Evolutionary conservation across 2,888 invertebrate species (phyloP).

Genomic region (Limnephilus rhombicus): DNA sequence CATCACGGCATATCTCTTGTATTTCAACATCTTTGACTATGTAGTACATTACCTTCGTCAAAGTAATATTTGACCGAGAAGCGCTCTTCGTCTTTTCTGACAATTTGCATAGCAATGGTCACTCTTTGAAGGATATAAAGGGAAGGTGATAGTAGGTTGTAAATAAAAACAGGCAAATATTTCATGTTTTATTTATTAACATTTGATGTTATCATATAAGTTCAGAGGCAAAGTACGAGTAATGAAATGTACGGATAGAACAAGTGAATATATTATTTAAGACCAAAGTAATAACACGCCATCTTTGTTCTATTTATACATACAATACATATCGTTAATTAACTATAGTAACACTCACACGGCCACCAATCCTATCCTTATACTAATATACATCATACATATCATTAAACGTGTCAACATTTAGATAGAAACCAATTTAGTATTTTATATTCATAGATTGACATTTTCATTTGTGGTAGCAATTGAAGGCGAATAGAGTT

Average conservation of each 20-base stretch:
- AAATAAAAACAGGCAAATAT: constrained; percentile 39
- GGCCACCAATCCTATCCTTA: constrained; percentile 56
- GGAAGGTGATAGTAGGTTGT: not conserved
- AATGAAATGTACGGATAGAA: constrained; percentile 64
- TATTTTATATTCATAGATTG: constrained; percentile 27
- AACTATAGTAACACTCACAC: constrained; percentile 58
- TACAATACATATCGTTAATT: constrained; percentile 55
- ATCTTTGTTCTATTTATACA: constrained; percentile 56
- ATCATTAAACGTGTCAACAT: constrained; percentile 63
- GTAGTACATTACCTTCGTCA: no score
- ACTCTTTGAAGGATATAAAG: not conserved
- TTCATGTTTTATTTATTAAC: constrained; percentile 64
- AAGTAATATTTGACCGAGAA: no score
- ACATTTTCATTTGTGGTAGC: constrained; percentile 25
- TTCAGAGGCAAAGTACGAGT: constrained; percentile 64
- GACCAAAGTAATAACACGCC: constrained; percentile 61
- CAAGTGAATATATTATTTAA: constrained; percentile 63
- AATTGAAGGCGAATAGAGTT: constrained; percentile 45
- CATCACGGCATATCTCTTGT: no score
- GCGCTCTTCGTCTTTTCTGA: no score
- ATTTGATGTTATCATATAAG: constrained; percentile 65
- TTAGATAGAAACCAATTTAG: constrained; percentile 61
- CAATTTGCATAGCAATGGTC: no score
- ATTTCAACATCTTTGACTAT: no score
- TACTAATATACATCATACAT: constrained; percentile 9